These are phyloP conservation scores for Adelosebastes latens DNA, from an alignment of 2,797 vertebrate genomes.

Conservation along the genomic window DNA sequence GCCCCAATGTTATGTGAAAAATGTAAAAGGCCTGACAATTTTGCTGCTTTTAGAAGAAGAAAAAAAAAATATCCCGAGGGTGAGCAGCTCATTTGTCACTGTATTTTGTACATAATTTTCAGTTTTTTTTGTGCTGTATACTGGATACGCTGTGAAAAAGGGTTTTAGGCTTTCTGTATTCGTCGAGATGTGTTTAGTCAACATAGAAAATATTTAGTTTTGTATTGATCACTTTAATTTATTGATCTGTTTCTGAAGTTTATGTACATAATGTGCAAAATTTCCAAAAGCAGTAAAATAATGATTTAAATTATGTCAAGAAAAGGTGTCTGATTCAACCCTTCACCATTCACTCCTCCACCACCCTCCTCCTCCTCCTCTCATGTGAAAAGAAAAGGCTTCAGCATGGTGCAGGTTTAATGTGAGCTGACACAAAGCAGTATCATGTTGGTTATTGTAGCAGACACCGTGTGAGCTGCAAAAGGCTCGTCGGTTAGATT, in stretches of 20 bases:
- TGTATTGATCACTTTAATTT: slow-evolving; percentile 98
- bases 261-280: slow-evolving; percentile 95
- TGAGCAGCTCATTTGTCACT: slow-evolving; percentile 74
- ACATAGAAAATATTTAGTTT: slow-evolving; percentile 97
- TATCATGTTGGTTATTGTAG: slow-evolving; percentile 63
- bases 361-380: background rate
- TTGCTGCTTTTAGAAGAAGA: slow-evolving; percentile 69
- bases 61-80: slow-evolving; percentile 49
- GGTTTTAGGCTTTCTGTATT: slow-evolving; percentile 91
- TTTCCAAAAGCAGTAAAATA: slow-evolving; percentile 96
- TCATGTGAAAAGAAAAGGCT: slow-evolving; percentile 32
- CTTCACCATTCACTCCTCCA: background rate
- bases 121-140: slow-evolving; percentile 89
- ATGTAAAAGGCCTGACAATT: slow-evolving; percentile 68
- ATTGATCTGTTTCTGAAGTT: slow-evolving; percentile 92
- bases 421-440: slow-evolving; percentile 68
- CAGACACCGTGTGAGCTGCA: slow-evolving; percentile 49
- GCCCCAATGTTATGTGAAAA: slow-evolving; percentile 73
- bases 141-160: slow-evolving; percentile 92
- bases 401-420: slow-evolving; percentile 58
- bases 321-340: slow-evolving; percentile 73
- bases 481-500: slow-evolving; percentile 55
- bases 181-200: slow-evolving; percentile 91
- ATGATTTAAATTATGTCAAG: slow-evolving; percentile 88
- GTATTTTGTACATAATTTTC: slow-evolving; percentile 83